Conservation (phyloP, 2,888 invertebrate genomes). For the Andrena fulva region DNA sequence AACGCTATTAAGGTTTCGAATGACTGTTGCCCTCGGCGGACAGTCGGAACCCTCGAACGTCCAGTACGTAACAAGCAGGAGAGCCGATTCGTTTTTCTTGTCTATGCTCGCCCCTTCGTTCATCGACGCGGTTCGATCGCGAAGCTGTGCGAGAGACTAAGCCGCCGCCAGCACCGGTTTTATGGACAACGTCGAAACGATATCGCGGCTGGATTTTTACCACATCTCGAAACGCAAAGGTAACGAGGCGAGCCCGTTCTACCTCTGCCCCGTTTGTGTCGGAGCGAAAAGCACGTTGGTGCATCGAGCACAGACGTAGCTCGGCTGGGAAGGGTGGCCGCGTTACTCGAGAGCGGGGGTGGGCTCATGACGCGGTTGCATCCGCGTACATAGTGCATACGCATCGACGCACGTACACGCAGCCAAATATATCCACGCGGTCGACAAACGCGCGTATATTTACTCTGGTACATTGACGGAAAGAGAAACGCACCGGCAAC, state of each 20-base stretch:
- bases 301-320: neutral
- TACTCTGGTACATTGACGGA: conserved; percentile 36
- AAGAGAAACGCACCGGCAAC: conserved; percentile 13
- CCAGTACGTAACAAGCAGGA: conserved; percentile 3
- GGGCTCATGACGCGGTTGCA: conserved; percentile 10
- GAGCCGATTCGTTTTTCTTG: conserved; percentile 15
- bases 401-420: conserved; percentile 23
- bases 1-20: conserved; percentile 55
- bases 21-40: conserved; percentile 26
- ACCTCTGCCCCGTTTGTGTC: too few relatives aligned
- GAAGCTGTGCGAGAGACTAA: conserved; percentile 7
- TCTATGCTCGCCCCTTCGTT: conserved; percentile 21
- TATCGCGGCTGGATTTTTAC: too few relatives aligned
- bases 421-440: conserved; percentile 43
- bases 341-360: conserved; percentile 19
- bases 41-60: conserved; percentile 23
- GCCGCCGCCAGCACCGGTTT: too few relatives aligned
- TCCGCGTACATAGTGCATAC: neutral
- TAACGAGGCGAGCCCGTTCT: too few relatives aligned
- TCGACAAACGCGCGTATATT: conserved; percentile 47
- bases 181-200: too few relatives aligned
- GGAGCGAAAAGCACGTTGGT: neutral
- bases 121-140: neutral
- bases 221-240: too few relatives aligned
- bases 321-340: neutral